Evolutionary conservation across 2,113 vertebrate genomes (phyloP).

Genomic region (Calyptommatus sinebrachiatus): DNA sequence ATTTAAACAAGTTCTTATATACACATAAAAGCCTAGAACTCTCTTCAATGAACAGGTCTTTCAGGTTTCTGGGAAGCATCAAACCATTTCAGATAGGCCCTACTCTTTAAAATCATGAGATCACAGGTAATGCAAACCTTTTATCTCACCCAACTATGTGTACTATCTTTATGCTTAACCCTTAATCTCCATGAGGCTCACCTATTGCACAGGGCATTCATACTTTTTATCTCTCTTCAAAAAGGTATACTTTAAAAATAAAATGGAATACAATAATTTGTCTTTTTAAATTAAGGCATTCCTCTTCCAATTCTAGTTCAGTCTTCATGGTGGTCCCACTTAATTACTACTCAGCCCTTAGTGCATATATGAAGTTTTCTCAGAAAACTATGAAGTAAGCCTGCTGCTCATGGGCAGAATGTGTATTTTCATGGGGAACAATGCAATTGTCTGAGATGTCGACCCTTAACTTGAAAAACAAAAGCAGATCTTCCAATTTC

Average conservation of each 20-base stretch:
- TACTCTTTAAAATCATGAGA: slow-evolving; percentile 8
- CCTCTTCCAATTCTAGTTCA: neutral
- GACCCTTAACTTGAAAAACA: neutral
- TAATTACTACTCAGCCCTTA: neutral
- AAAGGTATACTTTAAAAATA: neutral
- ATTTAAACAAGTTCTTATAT: slow-evolving; percentile 9
- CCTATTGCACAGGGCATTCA: slow-evolving; percentile 1
- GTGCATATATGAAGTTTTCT: neutral
- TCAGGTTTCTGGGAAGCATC: slow-evolving; percentile 23
- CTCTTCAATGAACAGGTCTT: slow-evolving; percentile 31
- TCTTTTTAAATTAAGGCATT: slow-evolving; percentile 6
- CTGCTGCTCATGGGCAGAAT: neutral
- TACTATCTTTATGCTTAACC: slow-evolving; percentile 14
- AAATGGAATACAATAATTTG: neutral
- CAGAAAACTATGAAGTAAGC: neutral
- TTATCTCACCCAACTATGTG: slow-evolving; percentile 20
- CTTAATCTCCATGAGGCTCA: slow-evolving; percentile 12
- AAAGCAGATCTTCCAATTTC: too few relatives aligned
- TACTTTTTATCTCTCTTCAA: neutral
- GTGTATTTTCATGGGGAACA: too few relatives aligned
- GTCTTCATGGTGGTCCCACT: neutral
- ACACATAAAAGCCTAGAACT: slow-evolving; percentile 11
- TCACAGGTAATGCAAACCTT: slow-evolving; percentile 5
- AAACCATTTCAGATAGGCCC: neutral
- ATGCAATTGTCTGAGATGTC: too few relatives aligned